Evolutionary conservation across 2,113 vertebrate species (phyloP).

Genomic region (Chelonoidis abingdonii): DNA sequence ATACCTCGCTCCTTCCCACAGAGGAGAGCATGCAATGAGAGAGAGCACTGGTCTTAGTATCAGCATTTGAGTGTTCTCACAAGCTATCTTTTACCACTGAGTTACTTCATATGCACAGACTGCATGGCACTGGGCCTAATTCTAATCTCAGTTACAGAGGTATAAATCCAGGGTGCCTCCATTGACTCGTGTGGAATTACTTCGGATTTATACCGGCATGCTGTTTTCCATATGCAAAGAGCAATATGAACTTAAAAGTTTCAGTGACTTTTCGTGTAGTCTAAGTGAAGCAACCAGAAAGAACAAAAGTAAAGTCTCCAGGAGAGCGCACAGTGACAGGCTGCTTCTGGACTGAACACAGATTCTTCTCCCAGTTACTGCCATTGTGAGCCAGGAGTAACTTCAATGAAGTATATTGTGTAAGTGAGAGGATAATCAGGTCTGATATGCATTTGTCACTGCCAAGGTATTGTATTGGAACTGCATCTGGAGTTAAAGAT

Average conservation of each 20-base stretch:
- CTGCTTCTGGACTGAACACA: neutral
- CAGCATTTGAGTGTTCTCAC: neutral
- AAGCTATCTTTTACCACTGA: neutral
- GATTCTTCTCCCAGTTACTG: neutral
- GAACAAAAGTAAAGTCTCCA: neutral
- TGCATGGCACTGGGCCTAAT: neutral
- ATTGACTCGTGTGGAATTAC: constrained; percentile 30
- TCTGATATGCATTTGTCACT: neutral
- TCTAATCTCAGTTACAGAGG: constrained; percentile 36
- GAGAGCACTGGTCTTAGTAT: neutral
- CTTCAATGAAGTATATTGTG: neutral
- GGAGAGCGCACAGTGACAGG: neutral
- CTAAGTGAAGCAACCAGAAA: neutral
- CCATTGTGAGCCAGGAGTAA: neutral
- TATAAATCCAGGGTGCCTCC: constrained; percentile 21
- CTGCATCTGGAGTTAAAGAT: neutral
- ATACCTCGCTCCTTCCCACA: neutral
- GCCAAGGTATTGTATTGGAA: neutral
- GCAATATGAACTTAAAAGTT: too few relatives aligned
- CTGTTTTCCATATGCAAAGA: neutral
- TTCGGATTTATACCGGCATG: neutral
- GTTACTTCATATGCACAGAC: constrained; percentile 2
- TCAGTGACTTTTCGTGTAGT: too few relatives aligned
- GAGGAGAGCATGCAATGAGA: neutral
- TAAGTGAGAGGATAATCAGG: neutral